These are phyloP conservation scores for Hormiphora californensis DNA, from an alignment of 37 sponge, comb jelly and placozoan genomes.

Conservation along the genomic window DNA sequence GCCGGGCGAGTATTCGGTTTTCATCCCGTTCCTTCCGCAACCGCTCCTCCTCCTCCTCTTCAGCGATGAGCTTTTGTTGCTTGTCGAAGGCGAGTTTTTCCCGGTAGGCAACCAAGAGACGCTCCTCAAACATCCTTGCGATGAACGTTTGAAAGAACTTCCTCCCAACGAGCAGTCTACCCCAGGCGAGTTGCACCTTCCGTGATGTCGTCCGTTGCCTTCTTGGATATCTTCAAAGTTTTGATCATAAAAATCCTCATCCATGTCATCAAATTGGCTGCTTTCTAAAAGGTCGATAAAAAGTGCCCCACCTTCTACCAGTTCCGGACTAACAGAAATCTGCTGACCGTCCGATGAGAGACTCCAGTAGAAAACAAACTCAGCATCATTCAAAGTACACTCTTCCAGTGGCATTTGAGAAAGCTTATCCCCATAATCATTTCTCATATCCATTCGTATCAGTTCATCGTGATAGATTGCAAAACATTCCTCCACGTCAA, in stretches of 20 bases:
- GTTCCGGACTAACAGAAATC: slow-evolving; percentile 27
- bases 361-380: slow-evolving; percentile 50
- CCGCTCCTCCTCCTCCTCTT: slow-evolving; percentile 27
- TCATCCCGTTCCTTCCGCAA: slow-evolving; percentile 9
- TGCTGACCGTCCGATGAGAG: slow-evolving; percentile 34
- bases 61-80: slow-evolving; percentile 25
- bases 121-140: slow-evolving; percentile 33
- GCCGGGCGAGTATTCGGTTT: not conserved
- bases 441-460: slow-evolving; percentile 14
- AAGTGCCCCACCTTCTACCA: slow-evolving; percentile 20
- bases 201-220: too few species aligned
- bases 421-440: slow-evolving; percentile 48
- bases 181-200: slow-evolving; percentile 42
- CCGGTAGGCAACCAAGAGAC: not conserved
- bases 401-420: slow-evolving; percentile 51
- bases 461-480: slow-evolving; percentile 26
- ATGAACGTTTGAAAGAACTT: slow-evolving; percentile 43
- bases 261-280: slow-evolving; percentile 30
- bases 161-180: not conserved
- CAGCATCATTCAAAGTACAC: slow-evolving; percentile 8
- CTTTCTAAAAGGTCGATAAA: slow-evolving; percentile 48
- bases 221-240: slow-evolving; percentile 46
- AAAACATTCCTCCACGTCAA: slow-evolving; percentile 41
- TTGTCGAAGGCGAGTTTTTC: slow-evolving; percentile 38
- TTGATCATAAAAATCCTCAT: slow-evolving; percentile 43